Percentiles rank a stretch among this genome's conserved stretches.
Conservation (phyloP, 1,140 invertebrate genomes). For the Platorchestia sp. region DNA sequence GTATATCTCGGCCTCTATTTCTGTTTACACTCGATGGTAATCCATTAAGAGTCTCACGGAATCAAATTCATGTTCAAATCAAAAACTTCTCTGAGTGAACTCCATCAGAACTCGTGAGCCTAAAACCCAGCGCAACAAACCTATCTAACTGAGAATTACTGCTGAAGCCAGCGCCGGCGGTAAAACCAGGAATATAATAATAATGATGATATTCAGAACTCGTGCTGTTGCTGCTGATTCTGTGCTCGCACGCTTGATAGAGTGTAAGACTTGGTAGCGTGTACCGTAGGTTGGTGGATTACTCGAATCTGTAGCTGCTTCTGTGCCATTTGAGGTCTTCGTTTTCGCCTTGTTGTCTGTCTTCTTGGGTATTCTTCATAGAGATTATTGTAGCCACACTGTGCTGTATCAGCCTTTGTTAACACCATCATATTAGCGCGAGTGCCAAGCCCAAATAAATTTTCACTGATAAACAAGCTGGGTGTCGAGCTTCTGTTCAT, state of each 20-base stretch:
- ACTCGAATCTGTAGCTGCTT: background rate
- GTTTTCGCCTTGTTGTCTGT: background rate
- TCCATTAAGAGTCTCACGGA: no score
- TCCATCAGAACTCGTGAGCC: no score
- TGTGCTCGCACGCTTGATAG: background rate
- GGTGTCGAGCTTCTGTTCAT: background rate
- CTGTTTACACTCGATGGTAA: no score
- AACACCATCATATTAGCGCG: no score
- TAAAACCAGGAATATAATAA: background rate
- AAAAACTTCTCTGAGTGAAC: no score
- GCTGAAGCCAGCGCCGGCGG: no score
- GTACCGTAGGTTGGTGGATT: background rate
- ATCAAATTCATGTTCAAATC: no score
- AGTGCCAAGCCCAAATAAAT: background rate
- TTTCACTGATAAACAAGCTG: background rate
- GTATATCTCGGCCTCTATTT: no score
- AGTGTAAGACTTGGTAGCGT: background rate
- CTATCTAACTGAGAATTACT: no score
- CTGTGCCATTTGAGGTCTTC: background rate
- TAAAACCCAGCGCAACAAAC: no score
- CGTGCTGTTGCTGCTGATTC: background rate
- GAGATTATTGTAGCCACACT: no score
- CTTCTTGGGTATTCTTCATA: no score
- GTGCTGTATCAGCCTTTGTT: background rate
- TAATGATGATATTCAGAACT: background rate